Percentiles rank a stretch among this genome's conserved stretches.
Evolutionary conservation across 2,888 invertebrate genomes (phyloP).

Genomic region (Alviniconcha strummeri): DNA sequence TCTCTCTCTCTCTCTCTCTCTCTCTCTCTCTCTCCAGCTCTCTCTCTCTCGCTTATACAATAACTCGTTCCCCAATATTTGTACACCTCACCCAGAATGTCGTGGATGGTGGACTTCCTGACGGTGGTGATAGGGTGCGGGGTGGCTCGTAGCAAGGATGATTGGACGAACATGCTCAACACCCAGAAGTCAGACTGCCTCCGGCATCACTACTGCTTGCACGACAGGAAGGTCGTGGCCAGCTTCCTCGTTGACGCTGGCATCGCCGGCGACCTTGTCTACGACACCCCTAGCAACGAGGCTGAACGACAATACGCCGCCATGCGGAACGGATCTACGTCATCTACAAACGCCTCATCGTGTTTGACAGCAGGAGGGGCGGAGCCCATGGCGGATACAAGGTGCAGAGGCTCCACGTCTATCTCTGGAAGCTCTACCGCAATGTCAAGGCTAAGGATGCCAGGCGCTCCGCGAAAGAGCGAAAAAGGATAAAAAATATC

Average conservation of each 20-base stretch:
- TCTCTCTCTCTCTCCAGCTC: too few relatives aligned
- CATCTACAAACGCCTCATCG: background rate
- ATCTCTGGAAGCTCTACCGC: too few relatives aligned
- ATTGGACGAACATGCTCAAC: background rate
- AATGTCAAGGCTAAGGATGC: too few relatives aligned
- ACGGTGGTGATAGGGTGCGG: slow-evolving; percentile 14
- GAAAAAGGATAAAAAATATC: too few relatives aligned
- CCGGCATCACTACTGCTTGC: background rate
- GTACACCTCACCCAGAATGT: background rate
- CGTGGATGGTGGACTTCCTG: slow-evolving; percentile 21
- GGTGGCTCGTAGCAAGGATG: background rate
- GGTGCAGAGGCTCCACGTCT: too few relatives aligned
- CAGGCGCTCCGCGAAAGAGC: too few relatives aligned
- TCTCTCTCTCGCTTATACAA: too few relatives aligned
- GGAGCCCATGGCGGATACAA: slow-evolving; percentile 1
- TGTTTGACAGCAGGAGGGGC: background rate
- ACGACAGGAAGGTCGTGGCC: slow-evolving; percentile 5
- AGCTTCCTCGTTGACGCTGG: slow-evolving; percentile 6
- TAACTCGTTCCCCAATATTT: too few relatives aligned
- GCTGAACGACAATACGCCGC: background rate
- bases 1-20: too few relatives aligned
- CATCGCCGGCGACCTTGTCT: slow-evolving; percentile 13
- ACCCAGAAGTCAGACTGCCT: background rate
- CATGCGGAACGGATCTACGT: slow-evolving; percentile 3
- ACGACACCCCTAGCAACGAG: slow-evolving; percentile 9